Evolutionary conservation across 2,113 vertebrate species (phyloP), one percentile per base, ranked within the genome.

Genomic region (Menura novaehollandiae): DNA sequence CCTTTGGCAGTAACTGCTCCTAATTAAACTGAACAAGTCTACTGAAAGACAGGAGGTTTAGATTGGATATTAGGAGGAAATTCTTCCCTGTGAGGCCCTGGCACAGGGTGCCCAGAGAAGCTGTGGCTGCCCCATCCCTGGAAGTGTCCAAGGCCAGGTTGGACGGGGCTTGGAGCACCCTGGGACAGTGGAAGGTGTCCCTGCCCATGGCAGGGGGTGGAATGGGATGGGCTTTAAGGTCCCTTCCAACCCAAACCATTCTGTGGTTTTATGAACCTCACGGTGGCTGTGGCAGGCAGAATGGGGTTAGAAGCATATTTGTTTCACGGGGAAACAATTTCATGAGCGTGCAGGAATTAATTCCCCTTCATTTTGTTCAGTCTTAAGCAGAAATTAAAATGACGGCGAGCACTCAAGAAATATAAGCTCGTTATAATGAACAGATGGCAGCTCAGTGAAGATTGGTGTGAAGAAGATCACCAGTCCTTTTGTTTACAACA

Each of bases 401-500:
- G 28, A 72, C 7, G 3, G 46, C 1, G 7, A 85, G 80, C 56
- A 49, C 87, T 92, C 39, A 22, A 93, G 95, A 85, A 95, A 60
- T 91, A 85, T 9, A 72, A 89, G 91, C 93, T 95, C 53, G 78
- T 94, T 95, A 64, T 32, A 88, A 67, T 1, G 95, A 97, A 95
- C 96, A 96, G 96, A 97, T 96, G 95, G 95, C 91, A 82, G 87
- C 91, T 94, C 93, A 72, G 90, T 15, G 60, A 94, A 97, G 91
- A 93, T 85, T 72, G 81, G 83, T 92, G 47, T 26, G 86, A 89
- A 68, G 91, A 76, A 85, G 93, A 95, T 89, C 91, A 88, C 93
- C 91, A 91, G 94, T 71, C 95, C 93, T 89, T 96, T 92, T 95
- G 83, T 96, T 97, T 94, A 93, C 93, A 95, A 96, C 93, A 94